phyloP scores from a whole-genome alignment of 2,888 invertebrate species.

The Embidobia sp. region DNA sequence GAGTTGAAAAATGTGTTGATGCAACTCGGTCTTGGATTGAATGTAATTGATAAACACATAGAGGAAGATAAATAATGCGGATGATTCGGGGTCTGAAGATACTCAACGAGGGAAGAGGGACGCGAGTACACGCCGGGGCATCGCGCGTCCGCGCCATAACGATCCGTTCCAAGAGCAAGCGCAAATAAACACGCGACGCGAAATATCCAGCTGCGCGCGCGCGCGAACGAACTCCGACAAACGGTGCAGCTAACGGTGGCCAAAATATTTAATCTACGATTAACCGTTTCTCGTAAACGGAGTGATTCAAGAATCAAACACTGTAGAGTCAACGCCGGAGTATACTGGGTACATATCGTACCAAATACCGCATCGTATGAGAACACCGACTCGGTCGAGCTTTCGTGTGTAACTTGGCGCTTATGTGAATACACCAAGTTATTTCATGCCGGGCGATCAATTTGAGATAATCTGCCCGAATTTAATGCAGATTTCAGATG shows the following conservation, averaged over 20 bases:
- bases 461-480: slow-evolving; percentile 55
- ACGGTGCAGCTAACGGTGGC: slow-evolving; percentile 66
- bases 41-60: slow-evolving; percentile 43
- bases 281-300: slow-evolving; percentile 77
- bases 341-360: slow-evolving; percentile 80
- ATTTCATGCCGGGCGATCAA: slow-evolving; percentile 56
- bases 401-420: slow-evolving; percentile 67
- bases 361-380: slow-evolving; percentile 71
- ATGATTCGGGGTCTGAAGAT: slow-evolving; percentile 44
- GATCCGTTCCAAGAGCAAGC: slow-evolving; percentile 67
- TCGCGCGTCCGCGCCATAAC: slow-evolving; percentile 61
- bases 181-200: slow-evolving; percentile 65
- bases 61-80: slow-evolving; percentile 35
- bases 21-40: slow-evolving; percentile 39
- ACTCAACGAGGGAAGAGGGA: slow-evolving; percentile 25
- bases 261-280: slow-evolving; percentile 81
- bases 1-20: too few species aligned
- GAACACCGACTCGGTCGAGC: slow-evolving; percentile 64
- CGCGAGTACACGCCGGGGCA: slow-evolving; percentile 10
- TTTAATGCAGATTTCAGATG: slow-evolving; percentile 48
- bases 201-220: slow-evolving; percentile 64
- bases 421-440: slow-evolving; percentile 64
- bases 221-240: slow-evolving; percentile 35
- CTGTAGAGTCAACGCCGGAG: slow-evolving; percentile 78
- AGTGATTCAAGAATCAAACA: slow-evolving; percentile 81